Evolutionary conservation across 2,113 vertebrate genomes (phyloP).

Genomic region (Rhodinocichla rosea): DNA sequence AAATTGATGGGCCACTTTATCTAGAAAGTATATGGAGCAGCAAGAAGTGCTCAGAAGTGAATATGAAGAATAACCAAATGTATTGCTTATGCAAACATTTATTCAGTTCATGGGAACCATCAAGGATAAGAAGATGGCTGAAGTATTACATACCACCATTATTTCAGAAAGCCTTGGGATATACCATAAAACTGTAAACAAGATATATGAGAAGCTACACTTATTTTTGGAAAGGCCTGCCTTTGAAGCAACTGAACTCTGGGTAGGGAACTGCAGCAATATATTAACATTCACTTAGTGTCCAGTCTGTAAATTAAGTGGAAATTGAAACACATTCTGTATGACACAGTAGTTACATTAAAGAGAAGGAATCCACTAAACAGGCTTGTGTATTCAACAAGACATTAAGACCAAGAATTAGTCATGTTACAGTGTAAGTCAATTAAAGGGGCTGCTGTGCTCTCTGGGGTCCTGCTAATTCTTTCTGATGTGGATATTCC

Average conservation of each 20-base stretch:
- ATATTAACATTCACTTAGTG: not conserved
- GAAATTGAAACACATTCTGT: not conserved
- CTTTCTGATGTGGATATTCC: not conserved
- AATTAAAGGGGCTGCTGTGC: not conserved
- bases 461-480: not conserved
- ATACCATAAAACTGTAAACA: not conserved
- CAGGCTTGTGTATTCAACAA: not conserved
- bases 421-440: not conserved
- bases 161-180: not conserved
- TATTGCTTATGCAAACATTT: constrained; percentile 12
- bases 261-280: not conserved
- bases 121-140: not conserved
- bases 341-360: not conserved
- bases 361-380: not conserved
- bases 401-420: not conserved
- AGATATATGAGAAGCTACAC: not conserved
- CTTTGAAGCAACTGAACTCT: not conserved
- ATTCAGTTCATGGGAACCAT: not conserved
- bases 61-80: not conserved
- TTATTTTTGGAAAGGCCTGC: not conserved
- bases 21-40: not conserved
- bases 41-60: not conserved
- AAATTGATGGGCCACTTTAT: not conserved
- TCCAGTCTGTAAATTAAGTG: not conserved
- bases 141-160: not conserved